phyloP scores from a whole-genome alignment of 2,797 vertebrate species.

The Podarcis lilfordi region DNA sequence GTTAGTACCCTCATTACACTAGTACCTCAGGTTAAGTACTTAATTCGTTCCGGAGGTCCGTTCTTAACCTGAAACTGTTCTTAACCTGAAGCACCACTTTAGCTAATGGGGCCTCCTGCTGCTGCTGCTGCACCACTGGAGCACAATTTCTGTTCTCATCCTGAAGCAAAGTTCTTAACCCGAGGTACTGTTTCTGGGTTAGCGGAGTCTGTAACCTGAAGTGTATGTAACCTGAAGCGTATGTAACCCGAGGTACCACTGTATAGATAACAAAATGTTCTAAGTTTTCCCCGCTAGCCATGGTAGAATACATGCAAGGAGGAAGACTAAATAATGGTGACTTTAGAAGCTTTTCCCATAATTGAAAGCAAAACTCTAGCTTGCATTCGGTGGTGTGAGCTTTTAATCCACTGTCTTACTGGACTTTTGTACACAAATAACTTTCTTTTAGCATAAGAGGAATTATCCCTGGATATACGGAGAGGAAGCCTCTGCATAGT shows the following conservation, averaged over 20 bases:
- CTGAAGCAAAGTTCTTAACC: no score
- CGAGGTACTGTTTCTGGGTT: no score
- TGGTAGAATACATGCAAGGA: not conserved
- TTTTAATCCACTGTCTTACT: not conserved
- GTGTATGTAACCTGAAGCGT: no score
- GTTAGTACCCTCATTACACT: not conserved
- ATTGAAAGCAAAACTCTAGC: not conserved
- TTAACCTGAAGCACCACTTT: no score
- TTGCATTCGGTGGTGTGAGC: not conserved
- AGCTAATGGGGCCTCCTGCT: no score
- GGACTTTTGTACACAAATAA: not conserved
- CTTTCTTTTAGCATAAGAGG: not conserved
- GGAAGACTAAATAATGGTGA: not conserved
- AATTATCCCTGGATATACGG: not conserved
- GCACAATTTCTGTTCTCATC: no score
- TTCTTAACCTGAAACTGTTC: no score
- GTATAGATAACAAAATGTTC: not conserved
- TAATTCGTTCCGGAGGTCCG: no score
- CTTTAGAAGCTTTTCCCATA: not conserved
- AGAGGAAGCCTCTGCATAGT: not conserved
- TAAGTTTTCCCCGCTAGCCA: not conserved
- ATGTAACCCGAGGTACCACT: no score
- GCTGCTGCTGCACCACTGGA: no score
- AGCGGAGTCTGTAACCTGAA: no score
- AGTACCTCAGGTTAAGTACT: no score